Conservation (phyloP, 2,888 invertebrate genomes). For the Operophtera brumata region DNA sequence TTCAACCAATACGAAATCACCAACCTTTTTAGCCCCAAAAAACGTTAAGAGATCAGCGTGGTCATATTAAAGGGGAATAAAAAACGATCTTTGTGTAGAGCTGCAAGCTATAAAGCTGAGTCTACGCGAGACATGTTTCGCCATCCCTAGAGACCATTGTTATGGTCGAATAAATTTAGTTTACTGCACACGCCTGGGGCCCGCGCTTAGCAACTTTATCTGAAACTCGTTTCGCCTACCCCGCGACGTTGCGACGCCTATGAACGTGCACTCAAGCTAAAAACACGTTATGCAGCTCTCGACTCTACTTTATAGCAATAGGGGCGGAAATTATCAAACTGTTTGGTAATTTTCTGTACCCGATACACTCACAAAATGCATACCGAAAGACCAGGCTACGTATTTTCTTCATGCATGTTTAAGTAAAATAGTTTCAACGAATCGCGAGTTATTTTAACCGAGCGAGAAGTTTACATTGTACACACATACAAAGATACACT, state of each 20-base stretch:
- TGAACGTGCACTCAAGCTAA: slow-evolving; percentile 5
- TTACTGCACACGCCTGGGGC: slow-evolving; percentile 53
- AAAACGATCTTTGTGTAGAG: slow-evolving; percentile 11
- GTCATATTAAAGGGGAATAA: not conserved
- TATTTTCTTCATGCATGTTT: slow-evolving; percentile 48
- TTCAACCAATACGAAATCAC: not conserved
- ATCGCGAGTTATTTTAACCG: slow-evolving; percentile 32
- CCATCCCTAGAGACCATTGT: slow-evolving; percentile 51
- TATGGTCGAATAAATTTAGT: slow-evolving; percentile 65
- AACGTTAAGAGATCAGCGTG: not conserved
- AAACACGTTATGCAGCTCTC: slow-evolving; percentile 9
- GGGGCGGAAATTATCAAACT: slow-evolving; percentile 9
- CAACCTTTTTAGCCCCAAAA: not conserved
- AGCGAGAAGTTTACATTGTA: not conserved
- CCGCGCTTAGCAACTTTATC: slow-evolving; percentile 61
- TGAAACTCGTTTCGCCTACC: slow-evolving; percentile 25
- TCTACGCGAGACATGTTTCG: slow-evolving; percentile 43
- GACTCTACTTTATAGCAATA: slow-evolving; percentile 18
- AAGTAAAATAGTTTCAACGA: slow-evolving; percentile 36
- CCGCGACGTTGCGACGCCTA: slow-evolving; percentile 17
- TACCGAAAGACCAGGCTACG: slow-evolving; percentile 39
- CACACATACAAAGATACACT: not conserved
- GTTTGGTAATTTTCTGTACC: slow-evolving; percentile 14
- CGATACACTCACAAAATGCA: slow-evolving; percentile 38
- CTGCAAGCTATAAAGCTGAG: slow-evolving; percentile 44